phyloP scores from a whole-genome alignment of 2,888 invertebrate genomes.

The Omphaloscelis lunosa region DNA sequence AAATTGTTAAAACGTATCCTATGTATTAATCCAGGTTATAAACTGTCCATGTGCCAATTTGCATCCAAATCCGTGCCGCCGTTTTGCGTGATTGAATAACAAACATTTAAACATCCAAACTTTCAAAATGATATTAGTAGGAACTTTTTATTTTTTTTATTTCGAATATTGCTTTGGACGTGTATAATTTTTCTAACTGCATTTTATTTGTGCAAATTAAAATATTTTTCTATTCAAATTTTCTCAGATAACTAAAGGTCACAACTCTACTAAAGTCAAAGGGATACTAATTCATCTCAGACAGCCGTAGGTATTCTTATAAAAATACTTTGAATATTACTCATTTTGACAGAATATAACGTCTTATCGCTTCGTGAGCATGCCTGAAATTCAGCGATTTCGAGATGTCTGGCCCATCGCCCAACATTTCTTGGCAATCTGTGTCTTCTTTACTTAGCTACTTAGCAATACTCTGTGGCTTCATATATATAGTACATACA shows the following conservation, averaged over 20 bases:
- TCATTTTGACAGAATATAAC: slow-evolving; percentile 33
- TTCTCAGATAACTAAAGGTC: background rate
- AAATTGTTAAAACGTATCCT: too few relatives aligned
- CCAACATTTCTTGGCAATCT: slow-evolving; percentile 63
- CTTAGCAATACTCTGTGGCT: slow-evolving; percentile 26
- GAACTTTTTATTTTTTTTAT: background rate
- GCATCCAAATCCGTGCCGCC: background rate
- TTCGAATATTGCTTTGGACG: too few relatives aligned
- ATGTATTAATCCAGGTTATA: too few relatives aligned
- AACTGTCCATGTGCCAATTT: too few relatives aligned
- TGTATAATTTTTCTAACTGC: background rate
- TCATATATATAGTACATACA: background rate
- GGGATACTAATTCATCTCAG: background rate
- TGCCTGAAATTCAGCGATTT: slow-evolving; percentile 38
- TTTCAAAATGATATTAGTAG: background rate
- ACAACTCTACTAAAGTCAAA: background rate
- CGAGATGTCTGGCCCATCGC: slow-evolving; percentile 56
- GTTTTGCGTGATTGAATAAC: background rate
- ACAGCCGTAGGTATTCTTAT: background rate
- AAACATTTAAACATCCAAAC: too few relatives aligned
- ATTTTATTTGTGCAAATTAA: background rate
- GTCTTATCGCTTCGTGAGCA: slow-evolving; percentile 33
- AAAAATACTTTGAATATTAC: slow-evolving; percentile 36
- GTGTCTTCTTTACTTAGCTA: slow-evolving; percentile 40
- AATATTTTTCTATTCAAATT: background rate